Conservation (phyloP, 2,113 vertebrate species). For the Myiagra hebetior region DNA sequence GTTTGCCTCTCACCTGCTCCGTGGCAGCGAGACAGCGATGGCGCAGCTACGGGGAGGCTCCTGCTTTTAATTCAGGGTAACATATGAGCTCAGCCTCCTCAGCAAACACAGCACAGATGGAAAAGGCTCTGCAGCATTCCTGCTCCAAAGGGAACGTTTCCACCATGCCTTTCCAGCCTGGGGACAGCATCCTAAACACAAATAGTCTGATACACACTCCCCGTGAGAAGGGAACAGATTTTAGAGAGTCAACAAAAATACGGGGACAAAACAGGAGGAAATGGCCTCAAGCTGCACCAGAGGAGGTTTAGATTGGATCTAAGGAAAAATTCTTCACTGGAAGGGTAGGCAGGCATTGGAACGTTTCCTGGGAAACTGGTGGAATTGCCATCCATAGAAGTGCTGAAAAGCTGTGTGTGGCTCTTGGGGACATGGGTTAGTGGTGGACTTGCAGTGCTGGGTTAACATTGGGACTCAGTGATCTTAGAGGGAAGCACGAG, state of each 20-base stretch:
- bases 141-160: background rate
- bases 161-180: background rate
- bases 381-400: background rate
- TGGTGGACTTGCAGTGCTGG: background rate
- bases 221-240: background rate
- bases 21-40: background rate
- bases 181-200: background rate
- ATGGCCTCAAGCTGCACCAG: background rate
- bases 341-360: background rate
- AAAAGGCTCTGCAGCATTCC: background rate
- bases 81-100: conserved; percentile 20
- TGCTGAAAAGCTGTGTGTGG: background rate
- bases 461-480: background rate
- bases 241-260: background rate
- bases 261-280: background rate
- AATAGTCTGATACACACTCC: background rate
- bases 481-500: background rate
- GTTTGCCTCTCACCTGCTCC: conserved; percentile 39
- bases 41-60: background rate
- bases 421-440: background rate
- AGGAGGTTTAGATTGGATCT: background rate
- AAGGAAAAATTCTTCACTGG: background rate
- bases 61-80: background rate
- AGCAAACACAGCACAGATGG: background rate
- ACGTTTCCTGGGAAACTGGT: background rate